phyloP scores from a whole-genome alignment of 2,888 invertebrate genomes.

The Anarsia innoxiella region DNA sequence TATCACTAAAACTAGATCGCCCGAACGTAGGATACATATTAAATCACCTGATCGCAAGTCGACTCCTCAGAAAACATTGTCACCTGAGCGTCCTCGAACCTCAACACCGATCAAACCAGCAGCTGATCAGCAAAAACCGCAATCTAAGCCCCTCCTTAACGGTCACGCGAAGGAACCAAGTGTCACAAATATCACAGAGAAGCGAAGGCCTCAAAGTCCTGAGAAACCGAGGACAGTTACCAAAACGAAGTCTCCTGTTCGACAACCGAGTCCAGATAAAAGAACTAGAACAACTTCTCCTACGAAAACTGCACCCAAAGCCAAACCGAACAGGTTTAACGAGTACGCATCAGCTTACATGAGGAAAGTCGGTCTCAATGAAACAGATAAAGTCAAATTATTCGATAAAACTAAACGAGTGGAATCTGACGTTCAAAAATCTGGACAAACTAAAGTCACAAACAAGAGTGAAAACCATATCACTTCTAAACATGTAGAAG shows the following conservation, averaged over 20 bases:
- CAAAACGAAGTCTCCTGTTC: constrained; percentile 40
- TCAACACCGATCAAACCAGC: constrained; percentile 23
- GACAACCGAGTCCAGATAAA: constrained; percentile 58
- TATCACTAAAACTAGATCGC: constrained; percentile 28
- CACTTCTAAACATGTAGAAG: constrained; percentile 19
- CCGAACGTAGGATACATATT: constrained; percentile 19
- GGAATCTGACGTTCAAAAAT: constrained; percentile 28
- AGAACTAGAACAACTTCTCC: constrained; percentile 52
- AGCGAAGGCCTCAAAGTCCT: constrained; percentile 42
- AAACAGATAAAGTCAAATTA: constrained; percentile 43
- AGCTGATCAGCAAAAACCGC: constrained; percentile 25
- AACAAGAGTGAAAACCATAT: not conserved
- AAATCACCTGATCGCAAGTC: constrained; percentile 20
- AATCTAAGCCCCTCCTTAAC: constrained; percentile 30
- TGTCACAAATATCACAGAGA: constrained; percentile 27
- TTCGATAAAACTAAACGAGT: constrained; percentile 38
- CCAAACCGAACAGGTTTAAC: constrained; percentile 56
- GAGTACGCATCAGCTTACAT: constrained; percentile 69
- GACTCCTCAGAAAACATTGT: constrained; percentile 28
- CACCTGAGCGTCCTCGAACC: constrained; percentile 39
- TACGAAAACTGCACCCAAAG: constrained; percentile 43
- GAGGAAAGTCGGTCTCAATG: constrained; percentile 62
- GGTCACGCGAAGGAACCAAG: constrained; percentile 44
- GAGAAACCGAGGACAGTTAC: constrained; percentile 39
- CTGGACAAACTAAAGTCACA: constrained; percentile 5